These are phyloP conservation scores for Glossophaga mutica DNA, from an alignment of 2,797 vertebrate species.

Conservation along the genomic window DNA sequence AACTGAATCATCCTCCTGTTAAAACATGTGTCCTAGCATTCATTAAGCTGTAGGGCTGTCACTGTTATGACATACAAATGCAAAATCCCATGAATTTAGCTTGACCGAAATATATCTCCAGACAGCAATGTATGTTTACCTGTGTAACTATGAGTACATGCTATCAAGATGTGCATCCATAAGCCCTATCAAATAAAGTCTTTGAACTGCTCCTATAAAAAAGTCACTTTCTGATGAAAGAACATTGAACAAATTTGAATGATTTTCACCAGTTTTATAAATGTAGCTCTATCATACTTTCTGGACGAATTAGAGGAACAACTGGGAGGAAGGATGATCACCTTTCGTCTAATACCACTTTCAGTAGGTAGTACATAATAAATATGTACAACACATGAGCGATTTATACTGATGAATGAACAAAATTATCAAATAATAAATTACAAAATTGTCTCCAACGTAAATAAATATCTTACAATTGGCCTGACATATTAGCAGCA, in stretches of 20 bases:
- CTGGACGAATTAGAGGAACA: not conserved
- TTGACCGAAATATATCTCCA: constrained; percentile 6
- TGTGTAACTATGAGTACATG: not conserved
- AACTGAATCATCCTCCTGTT: not conserved
- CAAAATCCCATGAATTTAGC: not conserved
- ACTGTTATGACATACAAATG: not conserved
- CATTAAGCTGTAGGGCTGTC: not conserved
- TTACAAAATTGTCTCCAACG: not conserved
- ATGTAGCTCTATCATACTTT: not conserved
- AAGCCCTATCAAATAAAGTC: constrained; percentile 7
- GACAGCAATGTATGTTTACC: not conserved
- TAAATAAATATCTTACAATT: not conserved
- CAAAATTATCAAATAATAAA: not conserved
- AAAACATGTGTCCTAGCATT: not conserved
- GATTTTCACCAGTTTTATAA: not conserved
- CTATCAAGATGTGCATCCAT: not conserved
- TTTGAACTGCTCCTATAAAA: constrained; percentile 22
- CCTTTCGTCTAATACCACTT: not conserved
- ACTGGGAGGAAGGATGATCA: not conserved
- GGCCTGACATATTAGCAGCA: not conserved
- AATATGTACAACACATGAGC: not conserved
- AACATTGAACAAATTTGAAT: constrained; percentile 21
- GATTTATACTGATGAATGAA: not conserved
- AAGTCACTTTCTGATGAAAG: not conserved
- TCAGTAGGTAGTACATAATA: not conserved